Base-by-base conservation (phyloP, 2,797 vertebrate genomes). In the Anguilla anguilla region DNA sequence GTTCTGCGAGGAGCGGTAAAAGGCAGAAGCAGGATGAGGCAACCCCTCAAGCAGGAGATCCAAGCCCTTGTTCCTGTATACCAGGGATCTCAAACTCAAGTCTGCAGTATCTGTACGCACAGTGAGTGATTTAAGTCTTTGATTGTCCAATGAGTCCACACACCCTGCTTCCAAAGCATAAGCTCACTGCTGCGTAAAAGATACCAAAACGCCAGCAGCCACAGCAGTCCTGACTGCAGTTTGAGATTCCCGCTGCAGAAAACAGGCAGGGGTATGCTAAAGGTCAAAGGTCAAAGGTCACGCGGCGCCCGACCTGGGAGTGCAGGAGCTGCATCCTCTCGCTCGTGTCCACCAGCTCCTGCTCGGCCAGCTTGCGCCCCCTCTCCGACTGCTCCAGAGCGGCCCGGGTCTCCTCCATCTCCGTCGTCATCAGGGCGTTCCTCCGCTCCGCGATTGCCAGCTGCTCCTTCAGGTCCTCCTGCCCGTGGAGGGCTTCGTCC, bases 401-500 rank as follows among this genome's bases (percentile, higher is more conserved):
- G n/a, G 90, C 96, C 89, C 95, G 91, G 90, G 96, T 94, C 93
- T 97, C 97, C 89, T 97, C 96, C 87, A 97, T 93, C 88, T 97
- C 97, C 1, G 95, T 96, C 57, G 93, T 92, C 94, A 97, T 90
- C 89, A 98, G 95, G 17, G 86, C 89, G 39, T 94, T 96, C 90
- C 96, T 96, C 72, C 95, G 96, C 88, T 97, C 97, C 59, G 93
- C 89, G 1, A 96, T 92, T 19, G 95, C 94, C 53, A 96, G 90
- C 92, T 97, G 97, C 90, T 97, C 96, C 89, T 96, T 97, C 88
- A 97, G 92, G 86, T 97, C 96, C 9, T 97, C 96, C 0, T 96
- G 97, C 90, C 92, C 94, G 25, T 93, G 94, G 88, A 97, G 86
- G 0, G 94, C 92, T 0, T 97, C 96, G 0, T 97, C 96, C 88